Conservation (phyloP, 1,140 invertebrate genomes). For the Zaprionus vittiger region DNA sequence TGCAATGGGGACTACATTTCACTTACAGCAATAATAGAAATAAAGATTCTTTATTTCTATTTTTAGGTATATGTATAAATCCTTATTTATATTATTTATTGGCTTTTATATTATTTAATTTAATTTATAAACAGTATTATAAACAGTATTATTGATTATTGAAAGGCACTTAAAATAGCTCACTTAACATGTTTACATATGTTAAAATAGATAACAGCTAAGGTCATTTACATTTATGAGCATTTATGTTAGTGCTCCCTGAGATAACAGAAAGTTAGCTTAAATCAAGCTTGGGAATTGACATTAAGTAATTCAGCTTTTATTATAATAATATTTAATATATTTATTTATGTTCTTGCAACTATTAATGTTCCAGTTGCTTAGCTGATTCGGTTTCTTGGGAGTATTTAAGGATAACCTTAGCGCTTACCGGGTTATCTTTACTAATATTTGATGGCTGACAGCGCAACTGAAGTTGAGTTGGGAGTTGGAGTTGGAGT, state of each 20-base stretch:
- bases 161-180: no score
- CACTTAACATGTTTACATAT: no score
- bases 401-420: neutral
- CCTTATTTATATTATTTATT: no score
- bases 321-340: neutral
- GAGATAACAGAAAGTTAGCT: no score
- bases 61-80: no score
- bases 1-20: neutral
- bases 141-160: no score
- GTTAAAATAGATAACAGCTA: no score
- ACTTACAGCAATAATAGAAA: neutral
- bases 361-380: neutral
- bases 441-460: slow-evolving; percentile 56
- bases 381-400: neutral
- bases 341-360: neutral
- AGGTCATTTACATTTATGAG: no score
- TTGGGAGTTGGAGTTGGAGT: slow-evolving; percentile 34
- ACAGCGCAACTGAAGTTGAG: slow-evolving; percentile 42
- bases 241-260: no score
- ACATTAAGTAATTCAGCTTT: neutral
- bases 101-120: no score
- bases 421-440: slow-evolving; percentile 36
- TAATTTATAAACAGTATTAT: no score
- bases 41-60: no score
- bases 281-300: neutral